Evolutionary conservation across 2,113 vertebrate genomes (phyloP).

Genomic region (Indicator indicator): DNA sequence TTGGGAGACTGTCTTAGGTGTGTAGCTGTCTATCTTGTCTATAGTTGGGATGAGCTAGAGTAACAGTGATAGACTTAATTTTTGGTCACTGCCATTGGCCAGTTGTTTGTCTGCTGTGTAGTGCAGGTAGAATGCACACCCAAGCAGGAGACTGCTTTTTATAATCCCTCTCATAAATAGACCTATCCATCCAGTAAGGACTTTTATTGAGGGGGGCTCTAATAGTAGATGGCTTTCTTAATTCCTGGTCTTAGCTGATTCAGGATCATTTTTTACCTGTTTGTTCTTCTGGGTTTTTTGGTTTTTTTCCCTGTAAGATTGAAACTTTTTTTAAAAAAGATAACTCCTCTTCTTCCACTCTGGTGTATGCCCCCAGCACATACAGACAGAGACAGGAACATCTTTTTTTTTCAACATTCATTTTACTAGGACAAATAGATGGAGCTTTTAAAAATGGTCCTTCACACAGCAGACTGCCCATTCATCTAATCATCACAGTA

Average conservation of each 20-base stretch:
- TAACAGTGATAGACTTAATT: background rate
- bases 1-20: background rate
- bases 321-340: background rate
- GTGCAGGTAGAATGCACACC: background rate
- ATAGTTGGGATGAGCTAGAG: background rate
- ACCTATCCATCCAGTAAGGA: background rate
- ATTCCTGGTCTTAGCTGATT: background rate
- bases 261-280: background rate
- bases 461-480: background rate
- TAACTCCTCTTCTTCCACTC: background rate
- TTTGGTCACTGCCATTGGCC: background rate
- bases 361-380: background rate
- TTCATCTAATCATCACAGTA: background rate
- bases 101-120: background rate
- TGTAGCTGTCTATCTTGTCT: background rate
- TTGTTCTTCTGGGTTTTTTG: background rate
- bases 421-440: background rate
- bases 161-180: background rate
- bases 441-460: background rate
- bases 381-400: background rate
- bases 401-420: background rate
- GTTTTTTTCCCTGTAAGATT: too few relatives aligned
- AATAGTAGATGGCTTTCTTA: background rate
- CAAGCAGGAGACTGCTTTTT: background rate
- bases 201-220: background rate